A percentile compares a stretch with the other conserved stretches of the same genome.
These are phyloP conservation scores for Amiota minor DNA, from an alignment of 2,888 invertebrate genomes.

Conservation along the genomic window DNA sequence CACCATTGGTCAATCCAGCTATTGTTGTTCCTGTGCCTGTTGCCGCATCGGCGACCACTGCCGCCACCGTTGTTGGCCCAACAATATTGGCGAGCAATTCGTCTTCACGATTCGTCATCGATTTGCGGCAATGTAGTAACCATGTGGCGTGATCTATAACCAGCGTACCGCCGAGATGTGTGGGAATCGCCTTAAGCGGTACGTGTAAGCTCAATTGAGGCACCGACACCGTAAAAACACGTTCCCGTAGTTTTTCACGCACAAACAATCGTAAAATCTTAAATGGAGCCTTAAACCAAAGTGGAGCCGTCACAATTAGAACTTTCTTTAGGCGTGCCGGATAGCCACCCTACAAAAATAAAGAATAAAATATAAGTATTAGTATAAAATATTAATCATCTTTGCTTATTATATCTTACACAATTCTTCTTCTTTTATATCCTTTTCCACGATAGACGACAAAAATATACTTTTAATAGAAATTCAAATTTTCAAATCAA, in stretches of 20 bases:
- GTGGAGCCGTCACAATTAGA: slow-evolving; percentile 95
- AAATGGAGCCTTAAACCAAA: slow-evolving; percentile 99
- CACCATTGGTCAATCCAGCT: slow-evolving; percentile 21
- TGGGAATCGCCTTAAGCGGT: slow-evolving; percentile 90
- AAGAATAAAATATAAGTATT: neutral
- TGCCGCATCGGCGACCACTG: slow-evolving; percentile 34
- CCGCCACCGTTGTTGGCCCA: slow-evolving; percentile 54
- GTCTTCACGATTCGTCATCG: slow-evolving; percentile 86
- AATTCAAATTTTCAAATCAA: too few relatives aligned
- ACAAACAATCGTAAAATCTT: slow-evolving; percentile 95
- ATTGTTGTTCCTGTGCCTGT: slow-evolving; percentile 24
- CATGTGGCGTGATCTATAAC: slow-evolving; percentile 92
- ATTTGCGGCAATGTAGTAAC: slow-evolving; percentile 83
- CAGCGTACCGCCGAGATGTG: slow-evolving; percentile 89
- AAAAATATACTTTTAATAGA: too few relatives aligned
- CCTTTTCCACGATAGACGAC: too few relatives aligned
- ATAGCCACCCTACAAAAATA: slow-evolving; percentile 88
- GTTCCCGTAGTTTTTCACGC: slow-evolving; percentile 93
- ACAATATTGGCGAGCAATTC: slow-evolving; percentile 74
- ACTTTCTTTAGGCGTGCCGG: slow-evolving; percentile 98
- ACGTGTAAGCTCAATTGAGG: slow-evolving; percentile 92
- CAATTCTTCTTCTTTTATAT: too few relatives aligned
- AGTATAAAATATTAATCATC: neutral
- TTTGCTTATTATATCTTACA: neutral
- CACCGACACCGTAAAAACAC: slow-evolving; percentile 95